Evolutionary conservation across 2,797 vertebrate genomes (phyloP), one percentile per base, ranked within the genome.

Genomic region (Trachops cirrhosus): DNA sequence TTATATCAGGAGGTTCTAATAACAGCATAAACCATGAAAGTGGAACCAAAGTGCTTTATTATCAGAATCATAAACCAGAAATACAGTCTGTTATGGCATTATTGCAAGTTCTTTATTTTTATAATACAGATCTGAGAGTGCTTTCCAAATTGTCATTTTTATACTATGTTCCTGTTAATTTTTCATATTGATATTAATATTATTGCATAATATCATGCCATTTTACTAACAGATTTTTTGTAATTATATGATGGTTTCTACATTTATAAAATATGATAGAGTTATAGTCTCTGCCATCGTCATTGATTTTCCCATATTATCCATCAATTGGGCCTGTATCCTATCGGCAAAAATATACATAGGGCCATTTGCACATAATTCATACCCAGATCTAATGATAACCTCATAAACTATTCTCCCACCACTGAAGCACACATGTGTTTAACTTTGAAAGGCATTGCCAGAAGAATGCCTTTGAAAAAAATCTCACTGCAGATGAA

Each of bases 41-140:
- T 98, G 70, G 84, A 97, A 98, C 96, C 84, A 96, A 87, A 93
- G 78, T 96, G 88, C 46, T 97, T 97, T 92, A 86, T 97, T 95
- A 89, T 93, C 26, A n/a, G 80, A 96, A 97, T 64, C 96, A 96
- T 75, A 97, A 96, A 97, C 96, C 48, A 92, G 83, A 97, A 97
- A 97, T 89, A 89, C 75, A 91, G 68, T 89, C 96, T 91, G 62
- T 86, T 97, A 93, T 90, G 70, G 74, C 89, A 93, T 96, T 96
- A 95, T 89, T 93, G 64, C 62, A 94, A 95, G 94, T 96, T 91
- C 92, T 94, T 95, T 96, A 89, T 96, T 95, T 97, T 96, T 94
- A 90, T 85, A 96, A 96, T 93, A 88, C 34, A 91, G 70, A 93
- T 77, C 73, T 92, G 57, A 94, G 77, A 89, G 41, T 94, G 62